phyloP scores from a whole-genome alignment of 2,113 vertebrate genomes.

The Sialia sialis region DNA sequence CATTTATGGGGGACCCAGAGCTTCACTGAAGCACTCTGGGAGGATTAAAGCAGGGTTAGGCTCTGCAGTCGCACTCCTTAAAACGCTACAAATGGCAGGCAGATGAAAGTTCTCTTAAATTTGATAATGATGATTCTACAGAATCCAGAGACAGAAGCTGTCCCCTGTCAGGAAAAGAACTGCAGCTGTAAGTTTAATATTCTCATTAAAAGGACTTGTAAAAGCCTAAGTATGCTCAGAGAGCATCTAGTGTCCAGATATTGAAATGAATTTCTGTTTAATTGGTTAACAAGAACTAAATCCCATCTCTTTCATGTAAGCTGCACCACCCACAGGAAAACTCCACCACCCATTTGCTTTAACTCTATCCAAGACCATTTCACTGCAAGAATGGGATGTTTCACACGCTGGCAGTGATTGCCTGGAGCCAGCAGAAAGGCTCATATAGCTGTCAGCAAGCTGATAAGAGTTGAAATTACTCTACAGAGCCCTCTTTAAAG shows the following conservation, averaged over 20 bases:
- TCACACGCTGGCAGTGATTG: slow-evolving; percentile 66
- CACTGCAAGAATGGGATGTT: slow-evolving; percentile 64
- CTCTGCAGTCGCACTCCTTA: background rate
- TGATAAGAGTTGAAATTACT: slow-evolving; percentile 79
- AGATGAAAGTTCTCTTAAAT: slow-evolving; percentile 48
- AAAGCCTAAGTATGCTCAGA: background rate
- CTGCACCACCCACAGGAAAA: slow-evolving; percentile 16
- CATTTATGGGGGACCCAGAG: slow-evolving; percentile 52
- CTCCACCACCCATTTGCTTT: slow-evolving; percentile 11
- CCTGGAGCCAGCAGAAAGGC: slow-evolving; percentile 71
- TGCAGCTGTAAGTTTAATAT: background rate
- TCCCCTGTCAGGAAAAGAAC: slow-evolving; percentile 4
- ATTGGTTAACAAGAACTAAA: background rate
- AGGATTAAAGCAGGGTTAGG: slow-evolving; percentile 58
- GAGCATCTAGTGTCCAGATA: background rate
- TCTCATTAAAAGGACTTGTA: slow-evolving; percentile 6
- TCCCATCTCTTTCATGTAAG: background rate
- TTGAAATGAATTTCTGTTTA: background rate
- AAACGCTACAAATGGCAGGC: slow-evolving; percentile 44
- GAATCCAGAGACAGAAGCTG: slow-evolving; percentile 27
- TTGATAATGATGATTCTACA: slow-evolving; percentile 16
- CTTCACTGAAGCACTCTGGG: slow-evolving; percentile 45
- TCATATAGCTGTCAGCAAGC: slow-evolving; percentile 83
- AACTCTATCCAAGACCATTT: slow-evolving; percentile 23
- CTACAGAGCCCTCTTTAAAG: slow-evolving; percentile 75